These are phyloP conservation scores for Agelaius tricolor DNA, from an alignment of 2,113 vertebrate species.

Conservation along the genomic window DNA sequence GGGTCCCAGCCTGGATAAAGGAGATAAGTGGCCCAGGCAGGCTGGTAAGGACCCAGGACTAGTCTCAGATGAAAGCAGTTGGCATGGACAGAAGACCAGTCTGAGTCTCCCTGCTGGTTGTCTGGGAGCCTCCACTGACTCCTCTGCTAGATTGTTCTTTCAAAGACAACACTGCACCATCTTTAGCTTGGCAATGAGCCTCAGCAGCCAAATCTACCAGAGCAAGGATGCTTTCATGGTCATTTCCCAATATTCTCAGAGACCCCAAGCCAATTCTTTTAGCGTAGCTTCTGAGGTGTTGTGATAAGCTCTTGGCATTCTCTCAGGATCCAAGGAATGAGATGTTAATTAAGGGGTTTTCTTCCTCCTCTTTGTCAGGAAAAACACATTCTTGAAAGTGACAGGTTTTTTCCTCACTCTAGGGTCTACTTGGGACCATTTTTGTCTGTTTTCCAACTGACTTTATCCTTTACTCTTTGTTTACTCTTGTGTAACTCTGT, in stretches of 20 bases:
- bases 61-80: background rate
- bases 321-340: background rate
- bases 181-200: background rate
- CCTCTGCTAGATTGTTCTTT: background rate
- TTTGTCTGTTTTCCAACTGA: background rate
- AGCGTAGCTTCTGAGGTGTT: accelerated
- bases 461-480: background rate
- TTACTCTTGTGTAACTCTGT: background rate
- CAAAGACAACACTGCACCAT: background rate
- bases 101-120: background rate
- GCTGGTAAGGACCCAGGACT: accelerated
- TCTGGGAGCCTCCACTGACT: background rate
- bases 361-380: background rate
- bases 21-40: background rate
- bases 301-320: background rate
- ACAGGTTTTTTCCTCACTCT: accelerated
- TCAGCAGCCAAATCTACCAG: background rate
- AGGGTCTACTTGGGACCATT: background rate
- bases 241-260: background rate
- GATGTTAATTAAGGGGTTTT: background rate
- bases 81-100: background rate
- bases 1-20: background rate
- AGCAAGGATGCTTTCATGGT: background rate
- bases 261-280: background rate
- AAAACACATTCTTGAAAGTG: background rate